These are phyloP conservation scores for Troides helena DNA, from an alignment of 2,888 invertebrate genomes.

Conservation along the genomic window DNA sequence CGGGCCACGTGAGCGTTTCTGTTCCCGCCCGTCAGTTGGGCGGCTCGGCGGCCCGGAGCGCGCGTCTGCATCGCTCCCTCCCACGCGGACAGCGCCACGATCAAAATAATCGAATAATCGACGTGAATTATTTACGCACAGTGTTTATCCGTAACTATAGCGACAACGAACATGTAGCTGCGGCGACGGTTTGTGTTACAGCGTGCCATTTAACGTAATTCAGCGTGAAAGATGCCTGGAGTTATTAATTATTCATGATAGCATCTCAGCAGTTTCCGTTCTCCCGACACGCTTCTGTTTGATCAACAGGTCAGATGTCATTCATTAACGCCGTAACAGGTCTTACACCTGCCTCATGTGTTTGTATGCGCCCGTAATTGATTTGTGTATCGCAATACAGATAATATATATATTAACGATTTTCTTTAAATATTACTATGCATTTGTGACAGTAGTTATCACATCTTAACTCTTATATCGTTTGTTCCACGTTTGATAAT, in stretches of 20 bases:
- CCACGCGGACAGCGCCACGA: constrained; percentile 26
- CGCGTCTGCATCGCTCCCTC: constrained; percentile 32
- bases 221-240: constrained; percentile 50
- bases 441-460: not conserved
- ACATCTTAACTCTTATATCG: not conserved
- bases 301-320: constrained; percentile 66
- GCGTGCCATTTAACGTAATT: constrained; percentile 42
- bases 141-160: constrained; percentile 45
- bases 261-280: constrained; percentile 41
- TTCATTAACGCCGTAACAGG: constrained; percentile 38
- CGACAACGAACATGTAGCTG: constrained; percentile 37
- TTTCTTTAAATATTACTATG: not conserved
- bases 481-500: no score
- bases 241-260: constrained; percentile 57
- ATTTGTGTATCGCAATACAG: not conserved
- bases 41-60: constrained; percentile 35
- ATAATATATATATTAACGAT: not conserved
- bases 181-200: constrained; percentile 42
- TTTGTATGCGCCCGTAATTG: not conserved
- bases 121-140: constrained; percentile 19
- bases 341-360: constrained; percentile 7
- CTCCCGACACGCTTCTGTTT: constrained; percentile 45
- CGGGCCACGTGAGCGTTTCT: constrained; percentile 35
- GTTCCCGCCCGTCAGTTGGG: constrained; percentile 43
- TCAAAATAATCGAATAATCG: constrained; percentile 22